These are phyloP conservation scores for Oreochromis aureus DNA, from an alignment of 2,113 vertebrate genomes.

Conservation along the genomic window DNA sequence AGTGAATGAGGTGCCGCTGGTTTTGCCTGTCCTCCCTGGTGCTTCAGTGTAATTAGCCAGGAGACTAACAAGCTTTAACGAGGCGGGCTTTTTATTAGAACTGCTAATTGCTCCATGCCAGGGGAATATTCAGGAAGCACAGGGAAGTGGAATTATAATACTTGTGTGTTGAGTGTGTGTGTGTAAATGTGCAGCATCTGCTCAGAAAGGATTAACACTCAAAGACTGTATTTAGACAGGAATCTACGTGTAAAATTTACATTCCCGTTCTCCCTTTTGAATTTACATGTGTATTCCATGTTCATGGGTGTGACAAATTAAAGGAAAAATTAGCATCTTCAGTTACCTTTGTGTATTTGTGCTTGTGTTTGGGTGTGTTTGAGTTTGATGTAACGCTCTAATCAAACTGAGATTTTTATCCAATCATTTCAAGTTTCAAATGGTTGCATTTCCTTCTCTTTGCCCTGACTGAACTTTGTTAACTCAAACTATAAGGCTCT, in stretches of 20 bases:
- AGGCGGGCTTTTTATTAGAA: constrained; percentile 52
- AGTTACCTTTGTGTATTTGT: not conserved
- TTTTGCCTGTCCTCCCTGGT: constrained; percentile 22
- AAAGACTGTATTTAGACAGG: not conserved
- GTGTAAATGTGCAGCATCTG: not conserved
- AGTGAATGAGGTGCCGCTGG: constrained; percentile 12
- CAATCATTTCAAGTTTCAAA: not conserved
- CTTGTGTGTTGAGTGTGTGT: not conserved
- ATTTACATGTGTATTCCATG: not conserved
- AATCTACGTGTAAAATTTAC: not conserved
- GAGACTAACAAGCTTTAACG: constrained; percentile 45
- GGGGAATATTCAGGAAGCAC: not conserved
- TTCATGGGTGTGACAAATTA: not conserved
- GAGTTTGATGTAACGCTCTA: not conserved
- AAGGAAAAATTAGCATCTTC: not conserved
- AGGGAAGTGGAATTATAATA: not conserved
- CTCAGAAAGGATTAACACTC: not conserved
- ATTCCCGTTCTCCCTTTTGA: not conserved
- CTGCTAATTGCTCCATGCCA: constrained; percentile 41
- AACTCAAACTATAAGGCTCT: not conserved
- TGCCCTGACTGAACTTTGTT: not conserved
- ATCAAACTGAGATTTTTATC: not conserved
- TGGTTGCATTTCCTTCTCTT: not conserved
- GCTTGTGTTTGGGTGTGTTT: not conserved
- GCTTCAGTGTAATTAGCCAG: constrained; percentile 48